phyloP scores from a whole-genome alignment of 2,113 vertebrate genomes.

The Xenus cinereus region DNA sequence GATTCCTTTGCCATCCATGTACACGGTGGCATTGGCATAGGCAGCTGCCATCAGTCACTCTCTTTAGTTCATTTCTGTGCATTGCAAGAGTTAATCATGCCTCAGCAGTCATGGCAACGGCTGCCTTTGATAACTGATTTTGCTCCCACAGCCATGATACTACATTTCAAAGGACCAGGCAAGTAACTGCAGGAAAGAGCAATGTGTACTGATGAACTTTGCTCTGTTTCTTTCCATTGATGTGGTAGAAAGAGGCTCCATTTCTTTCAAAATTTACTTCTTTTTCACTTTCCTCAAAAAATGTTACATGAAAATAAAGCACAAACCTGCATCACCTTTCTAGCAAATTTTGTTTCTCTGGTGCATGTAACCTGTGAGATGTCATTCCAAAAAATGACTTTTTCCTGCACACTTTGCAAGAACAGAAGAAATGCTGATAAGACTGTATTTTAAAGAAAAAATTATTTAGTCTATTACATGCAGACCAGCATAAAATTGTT shows the following conservation, averaged over 20 bases:
- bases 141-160: background rate
- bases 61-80: background rate
- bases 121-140: background rate
- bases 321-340: background rate
- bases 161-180: background rate
- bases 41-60: background rate
- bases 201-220: background rate
- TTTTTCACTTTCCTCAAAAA: background rate
- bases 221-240: background rate
- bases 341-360: background rate
- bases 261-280: background rate
- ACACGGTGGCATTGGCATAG: rapidly evolving
- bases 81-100: background rate
- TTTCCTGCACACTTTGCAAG: background rate
- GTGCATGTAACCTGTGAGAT: background rate
- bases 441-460: background rate
- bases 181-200: background rate
- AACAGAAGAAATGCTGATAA: background rate
- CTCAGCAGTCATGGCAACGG: background rate
- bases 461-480: background rate
- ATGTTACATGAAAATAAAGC: background rate
- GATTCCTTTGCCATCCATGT: background rate
- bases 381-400: background rate
- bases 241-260: background rate
- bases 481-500: background rate